A percentile compares a stretch with the other conserved stretches of the same genome.
Conservation (phyloP, 2,113 vertebrate genomes). For the Pardalotus punctatus region DNA sequence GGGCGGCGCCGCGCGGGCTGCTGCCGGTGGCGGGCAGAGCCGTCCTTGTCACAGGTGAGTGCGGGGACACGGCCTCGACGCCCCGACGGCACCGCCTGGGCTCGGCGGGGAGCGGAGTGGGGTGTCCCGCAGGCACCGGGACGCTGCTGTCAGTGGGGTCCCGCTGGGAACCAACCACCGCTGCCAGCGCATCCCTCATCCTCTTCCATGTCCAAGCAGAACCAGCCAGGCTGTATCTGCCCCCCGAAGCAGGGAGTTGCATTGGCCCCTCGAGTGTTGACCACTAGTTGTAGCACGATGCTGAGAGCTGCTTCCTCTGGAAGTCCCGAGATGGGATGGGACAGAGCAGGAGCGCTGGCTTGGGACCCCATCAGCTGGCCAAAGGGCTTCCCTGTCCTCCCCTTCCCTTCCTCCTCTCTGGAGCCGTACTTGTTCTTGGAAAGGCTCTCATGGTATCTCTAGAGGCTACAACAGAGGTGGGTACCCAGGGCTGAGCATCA, state of each 20-base stretch:
- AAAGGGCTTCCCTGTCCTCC: neutral
- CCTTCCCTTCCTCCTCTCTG: neutral
- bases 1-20: conserved; percentile 10
- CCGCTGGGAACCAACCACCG: neutral
- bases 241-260: neutral
- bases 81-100: neutral
- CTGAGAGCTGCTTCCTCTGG: neutral
- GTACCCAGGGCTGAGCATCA: neutral
- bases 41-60: conserved; percentile 70
- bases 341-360: accelerated
- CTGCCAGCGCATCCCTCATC: neutral
- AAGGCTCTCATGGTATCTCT: neutral
- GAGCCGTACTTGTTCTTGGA: neutral
- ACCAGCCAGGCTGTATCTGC: neutral
- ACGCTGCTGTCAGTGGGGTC: neutral
- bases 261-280: neutral
- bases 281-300: neutral
- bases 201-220: neutral
- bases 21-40: conserved; percentile 58
- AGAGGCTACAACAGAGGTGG: neutral
- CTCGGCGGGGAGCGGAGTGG: neutral
- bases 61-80: neutral
- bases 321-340: neutral
- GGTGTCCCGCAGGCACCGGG: neutral
- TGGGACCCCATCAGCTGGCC: neutral